Evolutionary conservation across 2,888 invertebrate species (phyloP).

Genomic region (Cantharis nigra): DNA sequence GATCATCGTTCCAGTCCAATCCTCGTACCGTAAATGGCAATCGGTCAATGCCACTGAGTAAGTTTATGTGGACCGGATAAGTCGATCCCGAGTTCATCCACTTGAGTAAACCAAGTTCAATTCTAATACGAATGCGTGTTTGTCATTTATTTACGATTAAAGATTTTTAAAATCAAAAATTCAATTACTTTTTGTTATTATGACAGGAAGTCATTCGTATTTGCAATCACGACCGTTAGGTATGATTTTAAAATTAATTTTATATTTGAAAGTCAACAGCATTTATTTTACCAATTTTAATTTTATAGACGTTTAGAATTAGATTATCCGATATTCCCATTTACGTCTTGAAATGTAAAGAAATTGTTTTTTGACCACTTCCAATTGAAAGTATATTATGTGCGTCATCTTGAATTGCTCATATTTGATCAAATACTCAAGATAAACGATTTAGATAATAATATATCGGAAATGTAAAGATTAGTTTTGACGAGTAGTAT

Average conservation of each 20-base stretch:
- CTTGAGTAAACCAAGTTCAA: neutral
- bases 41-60: neutral
- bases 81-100: neutral
- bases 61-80: neutral
- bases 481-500: neutral
- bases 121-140: neutral
- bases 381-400: neutral
- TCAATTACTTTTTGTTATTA: neutral
- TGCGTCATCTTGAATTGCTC: neutral
- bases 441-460: neutral
- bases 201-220: too few relatives aligned
- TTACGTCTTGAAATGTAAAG: neutral
- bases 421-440: neutral
- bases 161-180: neutral
- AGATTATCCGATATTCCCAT: neutral
- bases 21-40: neutral
- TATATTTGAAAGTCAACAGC: neutral
- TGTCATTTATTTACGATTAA: neutral
- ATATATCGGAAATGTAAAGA: neutral
- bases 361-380: neutral
- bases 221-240: neutral
- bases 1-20: neutral
- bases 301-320: neutral
- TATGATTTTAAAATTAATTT: neutral
- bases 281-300: neutral